These are phyloP conservation scores for Hemiprocne comata DNA, from an alignment of 2,113 vertebrate genomes.

Conservation along the genomic window DNA sequence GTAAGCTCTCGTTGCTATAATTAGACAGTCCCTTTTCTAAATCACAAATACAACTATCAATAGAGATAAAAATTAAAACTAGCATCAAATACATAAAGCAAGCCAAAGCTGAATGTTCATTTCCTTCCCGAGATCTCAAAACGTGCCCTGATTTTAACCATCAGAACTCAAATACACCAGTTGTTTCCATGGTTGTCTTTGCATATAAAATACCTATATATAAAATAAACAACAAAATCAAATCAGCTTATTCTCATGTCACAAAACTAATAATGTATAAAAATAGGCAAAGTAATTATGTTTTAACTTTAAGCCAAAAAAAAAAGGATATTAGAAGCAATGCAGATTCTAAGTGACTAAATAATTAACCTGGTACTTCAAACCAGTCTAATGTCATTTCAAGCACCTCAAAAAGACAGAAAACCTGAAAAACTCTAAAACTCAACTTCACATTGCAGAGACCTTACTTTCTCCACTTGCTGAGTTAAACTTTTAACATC, in stretches of 20 bases:
- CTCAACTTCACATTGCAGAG: neutral
- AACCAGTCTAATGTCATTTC: neutral
- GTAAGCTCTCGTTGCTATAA: conserved; percentile 14
- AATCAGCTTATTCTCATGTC: neutral
- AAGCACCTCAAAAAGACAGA: neutral
- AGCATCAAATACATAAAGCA: neutral
- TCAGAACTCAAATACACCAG: neutral
- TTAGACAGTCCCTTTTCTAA: conserved; percentile 27
- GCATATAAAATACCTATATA: neutral
- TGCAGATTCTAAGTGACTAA: neutral
- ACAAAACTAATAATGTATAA: neutral
- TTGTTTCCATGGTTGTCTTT: neutral
- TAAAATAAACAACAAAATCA: neutral
- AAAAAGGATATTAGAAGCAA: neutral
- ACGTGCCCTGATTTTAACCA: neutral
- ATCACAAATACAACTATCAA: conserved; percentile 37
- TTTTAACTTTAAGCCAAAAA: neutral
- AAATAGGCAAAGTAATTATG: neutral
- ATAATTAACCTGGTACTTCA: neutral
- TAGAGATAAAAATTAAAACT: conserved; percentile 37
- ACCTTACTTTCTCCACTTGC: neutral
- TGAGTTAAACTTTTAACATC: neutral
- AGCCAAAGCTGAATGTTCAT: neutral
- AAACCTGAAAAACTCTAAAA: neutral
- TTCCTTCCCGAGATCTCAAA: neutral